Conservation (phyloP, 2,888 invertebrate species). For the Brachylomia viminalis region DNA sequence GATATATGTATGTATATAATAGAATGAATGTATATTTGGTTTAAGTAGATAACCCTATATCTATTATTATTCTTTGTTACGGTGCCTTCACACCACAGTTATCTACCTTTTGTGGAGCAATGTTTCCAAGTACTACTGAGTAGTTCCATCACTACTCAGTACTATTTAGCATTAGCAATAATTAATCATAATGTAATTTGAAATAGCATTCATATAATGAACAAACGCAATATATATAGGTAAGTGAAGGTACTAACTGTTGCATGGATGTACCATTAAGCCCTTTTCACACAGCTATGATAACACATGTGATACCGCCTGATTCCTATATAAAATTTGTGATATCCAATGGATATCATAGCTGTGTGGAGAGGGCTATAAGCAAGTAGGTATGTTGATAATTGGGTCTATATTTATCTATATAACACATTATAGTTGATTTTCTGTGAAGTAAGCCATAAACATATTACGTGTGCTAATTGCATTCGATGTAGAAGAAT, state of each 20-base stretch:
- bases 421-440: constrained; percentile 1
- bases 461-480: constrained; percentile 3
- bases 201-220: constrained; percentile 8
- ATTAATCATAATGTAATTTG: too few relatives aligned
- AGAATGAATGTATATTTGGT: constrained; percentile 3
- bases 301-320: constrained; percentile 8
- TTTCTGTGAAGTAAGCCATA: constrained; percentile 10
- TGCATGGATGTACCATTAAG: constrained; percentile 1
- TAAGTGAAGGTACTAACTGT: constrained; percentile 4
- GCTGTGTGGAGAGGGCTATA: constrained; percentile 8
- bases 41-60: constrained; percentile 6
- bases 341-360: constrained; percentile 7
- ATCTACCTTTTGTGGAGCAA: constrained; percentile 4
- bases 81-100: constrained; percentile 1
- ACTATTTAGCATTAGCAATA: constrained; percentile 15
- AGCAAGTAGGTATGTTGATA: constrained; percentile 8
- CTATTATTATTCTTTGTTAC: constrained; percentile 4
- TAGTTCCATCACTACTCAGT: constrained; percentile 5
- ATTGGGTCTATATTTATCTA: constrained; percentile 9
- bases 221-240: constrained; percentile 6
- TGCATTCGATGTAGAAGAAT: constrained; percentile 17
- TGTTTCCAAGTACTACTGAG: too few relatives aligned
- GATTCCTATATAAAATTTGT: constrained; percentile 7
- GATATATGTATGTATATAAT: constrained; percentile 3
- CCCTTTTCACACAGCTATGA: constrained; percentile 8